phyloP scores from a whole-genome alignment of 2,888 invertebrate genomes.

The Temnothorax ravouxi region DNA sequence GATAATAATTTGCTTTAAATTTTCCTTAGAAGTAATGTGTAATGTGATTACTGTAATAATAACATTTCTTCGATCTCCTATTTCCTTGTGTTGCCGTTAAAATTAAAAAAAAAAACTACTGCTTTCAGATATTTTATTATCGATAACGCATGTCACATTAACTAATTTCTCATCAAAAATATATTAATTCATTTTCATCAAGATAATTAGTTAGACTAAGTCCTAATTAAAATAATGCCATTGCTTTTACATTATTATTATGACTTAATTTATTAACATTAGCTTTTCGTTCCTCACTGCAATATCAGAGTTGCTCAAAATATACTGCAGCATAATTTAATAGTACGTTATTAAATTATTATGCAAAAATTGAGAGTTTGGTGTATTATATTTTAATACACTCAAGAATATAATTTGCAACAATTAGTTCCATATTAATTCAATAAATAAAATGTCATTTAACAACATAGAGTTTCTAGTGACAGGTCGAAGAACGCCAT shows the following conservation, averaged over 20 bases:
- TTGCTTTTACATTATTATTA: background rate
- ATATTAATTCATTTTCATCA: background rate
- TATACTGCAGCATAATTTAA: background rate
- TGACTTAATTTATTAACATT: background rate
- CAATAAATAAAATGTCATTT: background rate
- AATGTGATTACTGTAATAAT: background rate
- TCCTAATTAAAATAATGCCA: background rate
- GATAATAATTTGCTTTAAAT: background rate
- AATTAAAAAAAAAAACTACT: background rate
- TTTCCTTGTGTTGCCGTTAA: background rate
- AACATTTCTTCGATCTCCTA: too few species aligned
- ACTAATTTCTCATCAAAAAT: background rate
- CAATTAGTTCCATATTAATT: background rate
- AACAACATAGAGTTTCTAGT: background rate
- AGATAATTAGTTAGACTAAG: background rate
- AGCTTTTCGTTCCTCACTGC: background rate
- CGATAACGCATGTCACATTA: background rate
- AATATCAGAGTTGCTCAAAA: background rate
- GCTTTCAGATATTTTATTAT: background rate
- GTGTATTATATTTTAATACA: background rate
- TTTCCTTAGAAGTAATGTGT: background rate
- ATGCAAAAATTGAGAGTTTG: background rate
- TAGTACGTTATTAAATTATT: background rate
- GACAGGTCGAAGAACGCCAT: constrained; percentile 57
- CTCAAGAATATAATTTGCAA: background rate